Evolutionary conservation across 2,888 invertebrate species (phyloP).

Genomic region (Heliothis peltigera): DNA sequence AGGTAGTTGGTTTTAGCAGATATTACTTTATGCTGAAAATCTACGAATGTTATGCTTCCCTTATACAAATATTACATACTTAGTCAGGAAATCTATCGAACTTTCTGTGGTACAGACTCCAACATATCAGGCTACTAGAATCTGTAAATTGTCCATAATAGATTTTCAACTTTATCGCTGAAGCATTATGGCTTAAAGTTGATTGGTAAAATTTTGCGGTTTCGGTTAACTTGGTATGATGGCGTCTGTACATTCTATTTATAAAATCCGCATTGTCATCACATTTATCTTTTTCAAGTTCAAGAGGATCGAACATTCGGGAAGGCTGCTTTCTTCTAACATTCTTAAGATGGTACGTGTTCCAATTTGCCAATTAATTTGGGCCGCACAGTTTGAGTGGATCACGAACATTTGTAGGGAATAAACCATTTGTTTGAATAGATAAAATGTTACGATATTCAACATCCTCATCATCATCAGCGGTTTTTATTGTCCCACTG

Average conservation of each 20-base stretch:
- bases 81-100: constrained; percentile 26
- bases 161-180: too few relatives aligned
- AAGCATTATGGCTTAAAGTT: too few relatives aligned
- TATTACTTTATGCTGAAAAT: not conserved
- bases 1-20: not conserved
- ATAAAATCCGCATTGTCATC: constrained; percentile 45
- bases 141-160: too few relatives aligned
- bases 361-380: constrained; percentile 60
- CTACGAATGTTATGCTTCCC: not conserved
- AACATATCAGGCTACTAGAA: too few relatives aligned
- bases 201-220: too few relatives aligned
- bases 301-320: constrained; percentile 34
- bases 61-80: not conserved
- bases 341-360: constrained; percentile 52
- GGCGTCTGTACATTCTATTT: constrained; percentile 27
- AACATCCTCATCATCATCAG: too few relatives aligned
- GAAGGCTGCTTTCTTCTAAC: constrained; percentile 22
- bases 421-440: constrained; percentile 28
- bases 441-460: constrained; percentile 27
- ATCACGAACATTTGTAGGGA: constrained; percentile 50
- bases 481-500: too few relatives aligned
- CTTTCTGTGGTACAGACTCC: constrained; percentile 18
- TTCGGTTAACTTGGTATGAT: too few relatives aligned
- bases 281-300: constrained; percentile 48
- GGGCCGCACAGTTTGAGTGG: constrained; percentile 37